phyloP scores from a whole-genome alignment of 2,888 invertebrate species.

The Drosophila neotestacea region DNA sequence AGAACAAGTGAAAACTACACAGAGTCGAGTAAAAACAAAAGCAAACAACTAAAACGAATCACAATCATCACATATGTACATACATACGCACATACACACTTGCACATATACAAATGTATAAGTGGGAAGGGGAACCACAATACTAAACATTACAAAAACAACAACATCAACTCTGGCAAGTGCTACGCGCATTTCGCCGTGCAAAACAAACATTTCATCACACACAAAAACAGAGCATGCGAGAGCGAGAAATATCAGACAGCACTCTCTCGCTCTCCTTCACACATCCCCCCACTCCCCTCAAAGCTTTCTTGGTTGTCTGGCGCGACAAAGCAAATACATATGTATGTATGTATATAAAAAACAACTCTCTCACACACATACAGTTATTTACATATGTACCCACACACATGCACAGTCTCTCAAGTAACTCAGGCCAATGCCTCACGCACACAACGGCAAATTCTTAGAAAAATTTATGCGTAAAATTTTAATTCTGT shows the following conservation, averaged over 20 bases:
- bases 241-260: conserved; percentile 63
- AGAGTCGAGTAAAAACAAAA: conserved; percentile 49
- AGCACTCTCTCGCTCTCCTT: conserved; percentile 24
- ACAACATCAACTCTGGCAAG: conserved; percentile 61
- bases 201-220: conserved; percentile 81
- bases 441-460: conserved; percentile 68
- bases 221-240: conserved; percentile 60
- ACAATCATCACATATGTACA: conserved; percentile 32
- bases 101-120: neutral
- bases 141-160: conserved; percentile 59
- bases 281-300: neutral
- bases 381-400: conserved; percentile 9
- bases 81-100: conserved; percentile 4
- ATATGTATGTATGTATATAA: conserved; percentile 5
- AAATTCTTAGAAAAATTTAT: conserved; percentile 78
- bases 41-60: conserved; percentile 57
- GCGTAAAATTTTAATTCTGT: conserved; percentile 81
- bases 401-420: conserved; percentile 37
- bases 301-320: conserved; percentile 55
- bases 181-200: conserved; percentile 78
- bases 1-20: conserved; percentile 62
- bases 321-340: conserved; percentile 78
- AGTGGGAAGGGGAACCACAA: conserved; percentile 59
- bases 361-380: conserved; percentile 43
- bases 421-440: conserved; percentile 63